phyloP scores from a whole-genome alignment of 2,113 vertebrate genomes.

The Channa argus region DNA sequence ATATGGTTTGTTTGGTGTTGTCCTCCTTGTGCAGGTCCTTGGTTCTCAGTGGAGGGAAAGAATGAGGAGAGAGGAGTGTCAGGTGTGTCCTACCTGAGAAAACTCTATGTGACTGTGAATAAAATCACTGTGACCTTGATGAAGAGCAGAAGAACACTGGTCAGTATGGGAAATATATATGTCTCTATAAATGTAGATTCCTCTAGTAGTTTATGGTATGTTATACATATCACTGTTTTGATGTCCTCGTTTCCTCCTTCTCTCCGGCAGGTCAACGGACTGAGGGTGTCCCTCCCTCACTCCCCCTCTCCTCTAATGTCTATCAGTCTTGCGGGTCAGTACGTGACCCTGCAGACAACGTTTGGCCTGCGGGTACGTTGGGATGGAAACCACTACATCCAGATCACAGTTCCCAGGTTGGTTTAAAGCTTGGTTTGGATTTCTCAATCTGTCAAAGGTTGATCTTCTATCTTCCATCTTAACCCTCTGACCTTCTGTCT shows the following conservation, averaged over 20 bases:
- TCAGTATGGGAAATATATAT: slow-evolving; percentile 58
- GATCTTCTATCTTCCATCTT: background rate
- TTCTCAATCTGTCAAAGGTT: too few species aligned
- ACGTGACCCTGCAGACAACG: slow-evolving; percentile 80
- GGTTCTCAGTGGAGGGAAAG: slow-evolving; percentile 86
- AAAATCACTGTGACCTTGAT: slow-evolving; percentile 83
- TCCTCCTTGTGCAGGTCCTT: slow-evolving; percentile 70
- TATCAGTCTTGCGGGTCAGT: slow-evolving; percentile 83
- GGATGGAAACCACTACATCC: slow-evolving; percentile 87
- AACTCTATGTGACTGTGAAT: slow-evolving; percentile 80
- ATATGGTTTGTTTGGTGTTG: background rate
- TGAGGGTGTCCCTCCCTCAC: slow-evolving; percentile 80
- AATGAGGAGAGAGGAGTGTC: slow-evolving; percentile 81
- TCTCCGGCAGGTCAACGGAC: slow-evolving; percentile 78
- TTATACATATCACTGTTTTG: background rate
- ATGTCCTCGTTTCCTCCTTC: background rate
- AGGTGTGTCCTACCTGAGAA: slow-evolving; percentile 81
- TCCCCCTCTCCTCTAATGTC: slow-evolving; percentile 74
- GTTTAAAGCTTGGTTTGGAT: slow-evolving; percentile 19
- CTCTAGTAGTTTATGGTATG: background rate
- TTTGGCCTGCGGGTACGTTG: slow-evolving; percentile 85
- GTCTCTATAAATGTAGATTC: background rate
- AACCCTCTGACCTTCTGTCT: slow-evolving; percentile 2
- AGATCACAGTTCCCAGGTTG: slow-evolving; percentile 82
- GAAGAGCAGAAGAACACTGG: slow-evolving; percentile 79